phyloP scores from a whole-genome alignment of 2,113 vertebrate species.

The Haemorhous mexicanus region DNA sequence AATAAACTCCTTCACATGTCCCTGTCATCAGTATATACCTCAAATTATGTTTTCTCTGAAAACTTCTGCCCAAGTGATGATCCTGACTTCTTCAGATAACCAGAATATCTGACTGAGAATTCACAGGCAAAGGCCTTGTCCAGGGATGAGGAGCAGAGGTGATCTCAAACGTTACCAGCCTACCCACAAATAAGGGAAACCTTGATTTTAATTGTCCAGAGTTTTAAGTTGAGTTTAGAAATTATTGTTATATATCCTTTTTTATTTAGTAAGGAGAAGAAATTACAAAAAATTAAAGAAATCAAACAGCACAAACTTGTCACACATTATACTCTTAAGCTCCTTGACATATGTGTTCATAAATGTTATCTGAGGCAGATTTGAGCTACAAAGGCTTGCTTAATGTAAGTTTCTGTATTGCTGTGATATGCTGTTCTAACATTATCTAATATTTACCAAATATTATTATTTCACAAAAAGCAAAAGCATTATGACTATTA shows the following conservation, averaged over 20 bases:
- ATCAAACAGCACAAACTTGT: not conserved
- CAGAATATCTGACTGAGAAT: not conserved
- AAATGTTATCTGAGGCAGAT: not conserved
- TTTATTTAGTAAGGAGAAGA: not conserved
- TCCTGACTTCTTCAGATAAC: not conserved
- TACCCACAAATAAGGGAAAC: not conserved
- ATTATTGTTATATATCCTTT: not conserved
- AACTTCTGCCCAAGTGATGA: not conserved
- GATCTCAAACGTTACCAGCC: not conserved
- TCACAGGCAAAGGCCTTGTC: not conserved
- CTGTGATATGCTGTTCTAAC: not conserved
- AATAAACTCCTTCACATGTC: not conserved
- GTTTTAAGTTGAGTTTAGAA: not conserved
- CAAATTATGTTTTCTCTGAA: not conserved
- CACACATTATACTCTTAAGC: not conserved
- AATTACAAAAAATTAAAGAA: not conserved
- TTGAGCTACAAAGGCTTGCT: not conserved
- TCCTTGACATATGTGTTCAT: not conserved
- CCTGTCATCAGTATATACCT: not conserved
- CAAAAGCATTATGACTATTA: not conserved
- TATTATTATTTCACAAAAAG: not conserved
- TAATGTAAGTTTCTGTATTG: not conserved
- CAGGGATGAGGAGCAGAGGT: not conserved
- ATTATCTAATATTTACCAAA: not conserved
- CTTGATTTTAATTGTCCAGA: not conserved